Conservation (phyloP, 2,888 invertebrate species). For the Notodonta dromedarius region DNA sequence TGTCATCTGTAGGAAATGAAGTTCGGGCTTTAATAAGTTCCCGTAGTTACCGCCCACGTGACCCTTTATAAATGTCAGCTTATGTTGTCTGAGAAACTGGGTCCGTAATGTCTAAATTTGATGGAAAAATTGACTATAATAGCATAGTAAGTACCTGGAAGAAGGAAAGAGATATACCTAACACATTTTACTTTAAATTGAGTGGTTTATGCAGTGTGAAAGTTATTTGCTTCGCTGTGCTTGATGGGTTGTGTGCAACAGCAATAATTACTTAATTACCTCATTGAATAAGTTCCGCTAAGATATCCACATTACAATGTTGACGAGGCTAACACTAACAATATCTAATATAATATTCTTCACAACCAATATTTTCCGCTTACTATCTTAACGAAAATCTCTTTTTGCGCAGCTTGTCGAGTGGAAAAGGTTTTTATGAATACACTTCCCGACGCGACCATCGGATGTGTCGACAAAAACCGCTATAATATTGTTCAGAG, state of each 20-base stretch:
- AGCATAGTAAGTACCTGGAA: background rate
- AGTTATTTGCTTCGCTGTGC: no score
- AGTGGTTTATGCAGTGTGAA: no score
- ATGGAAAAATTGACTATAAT: background rate
- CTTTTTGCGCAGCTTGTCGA: constrained; percentile 24
- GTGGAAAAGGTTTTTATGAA: constrained; percentile 37
- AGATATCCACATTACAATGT: no score
- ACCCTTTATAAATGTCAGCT: background rate
- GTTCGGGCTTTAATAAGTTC: background rate
- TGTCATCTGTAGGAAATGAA: background rate
- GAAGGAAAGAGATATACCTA: no score
- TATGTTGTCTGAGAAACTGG: background rate
- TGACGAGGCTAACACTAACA: no score
- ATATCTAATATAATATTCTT: no score
- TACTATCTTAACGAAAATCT: constrained; percentile 24
- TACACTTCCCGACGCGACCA: constrained; percentile 26
- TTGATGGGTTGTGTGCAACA: no score
- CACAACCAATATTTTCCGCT: constrained; percentile 21
- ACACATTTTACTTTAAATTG: no score
- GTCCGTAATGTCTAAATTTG: background rate
- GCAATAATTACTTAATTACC: no score
- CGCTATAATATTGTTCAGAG: constrained; percentile 34
- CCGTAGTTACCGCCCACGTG: background rate
- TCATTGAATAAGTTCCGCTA: no score
- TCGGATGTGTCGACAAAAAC: constrained; percentile 32